A percentile compares a stretch with the other conserved stretches of the same genome.
phyloP scores from a whole-genome alignment of 92 coral and sea anemone species.

The Actinostola sp. region DNA sequence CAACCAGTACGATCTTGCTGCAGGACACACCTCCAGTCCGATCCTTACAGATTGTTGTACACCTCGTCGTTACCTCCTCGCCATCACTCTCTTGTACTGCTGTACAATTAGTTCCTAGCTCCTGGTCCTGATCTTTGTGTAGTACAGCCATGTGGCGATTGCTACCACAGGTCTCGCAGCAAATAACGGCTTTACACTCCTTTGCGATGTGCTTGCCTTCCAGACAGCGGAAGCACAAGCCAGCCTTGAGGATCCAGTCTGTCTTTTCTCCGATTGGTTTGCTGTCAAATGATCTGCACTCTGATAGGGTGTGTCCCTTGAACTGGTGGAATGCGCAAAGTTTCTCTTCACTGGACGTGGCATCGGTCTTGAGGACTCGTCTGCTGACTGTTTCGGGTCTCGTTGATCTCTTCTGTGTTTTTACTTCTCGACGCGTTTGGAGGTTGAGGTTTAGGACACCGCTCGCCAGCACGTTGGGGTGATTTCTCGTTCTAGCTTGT shows the following conservation, averaged over 20 bases:
- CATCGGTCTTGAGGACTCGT: conserved; percentile 9
- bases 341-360: no score
- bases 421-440: background rate
- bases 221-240: conserved; percentile 47
- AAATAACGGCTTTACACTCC: conserved; percentile 24
- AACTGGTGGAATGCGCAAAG: conserved; percentile 19
- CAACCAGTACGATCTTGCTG: conserved; percentile 52
- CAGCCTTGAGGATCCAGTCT: conserved; percentile 23
- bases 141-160: conserved; percentile 33
- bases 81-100: no score
- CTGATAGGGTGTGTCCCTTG: conserved; percentile 37
- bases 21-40: conserved; percentile 46
- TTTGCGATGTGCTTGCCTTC: conserved; percentile 30
- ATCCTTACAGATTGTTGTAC: conserved; percentile 39
- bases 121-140: conserved; percentile 37
- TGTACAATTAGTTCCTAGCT: no score
- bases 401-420: background rate
- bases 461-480: conserved; percentile 27
- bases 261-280: conserved; percentile 36
- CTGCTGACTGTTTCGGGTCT: background rate
- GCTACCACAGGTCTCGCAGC: conserved; percentile 25
- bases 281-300: conserved; percentile 37
- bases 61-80: conserved; percentile 13
- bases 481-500: conserved; percentile 25
- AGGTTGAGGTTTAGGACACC: background rate